A percentile compares a stretch with the other conserved stretches of the same genome.
Evolutionary conservation across 2,888 invertebrate species (phyloP).

Genomic region (Netelia fuscicornis): DNA sequence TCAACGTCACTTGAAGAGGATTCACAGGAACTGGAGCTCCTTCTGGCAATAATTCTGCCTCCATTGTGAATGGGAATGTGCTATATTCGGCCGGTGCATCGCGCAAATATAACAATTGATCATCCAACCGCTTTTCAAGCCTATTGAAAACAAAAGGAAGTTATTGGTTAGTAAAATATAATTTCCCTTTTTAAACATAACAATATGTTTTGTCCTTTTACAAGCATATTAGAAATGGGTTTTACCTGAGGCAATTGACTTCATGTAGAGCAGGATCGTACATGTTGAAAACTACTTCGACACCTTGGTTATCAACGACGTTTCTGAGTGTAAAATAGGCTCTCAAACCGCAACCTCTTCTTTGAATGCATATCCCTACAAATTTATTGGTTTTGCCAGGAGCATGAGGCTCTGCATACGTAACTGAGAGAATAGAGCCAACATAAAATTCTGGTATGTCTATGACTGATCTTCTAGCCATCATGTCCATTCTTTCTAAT

Average conservation of each 20-base stretch:
- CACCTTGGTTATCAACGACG: slow-evolving; percentile 95
- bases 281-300: slow-evolving; percentile 91
- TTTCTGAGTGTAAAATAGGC: slow-evolving; percentile 96
- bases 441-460: slow-evolving; percentile 99
- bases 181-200: slow-evolving; percentile 10
- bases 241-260: slow-evolving; percentile 92
- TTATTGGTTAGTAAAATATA: background rate
- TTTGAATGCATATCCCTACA: slow-evolving; percentile 97
- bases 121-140: slow-evolving; percentile 97
- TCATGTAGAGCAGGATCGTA: slow-evolving; percentile 97
- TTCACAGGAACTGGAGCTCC: slow-evolving; percentile 93
- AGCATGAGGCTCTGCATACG: slow-evolving; percentile 93
- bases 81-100: slow-evolving; percentile 97
- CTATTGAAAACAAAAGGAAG: slow-evolving; percentile 78
- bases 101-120: slow-evolving; percentile 93
- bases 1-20: slow-evolving; percentile 88
- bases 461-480: slow-evolving; percentile 91
- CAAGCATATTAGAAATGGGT: background rate
- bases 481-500: slow-evolving; percentile 96
- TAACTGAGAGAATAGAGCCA: slow-evolving; percentile 95
- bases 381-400: slow-evolving; percentile 94
- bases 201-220: background rate
- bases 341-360: slow-evolving; percentile 92
- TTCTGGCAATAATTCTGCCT: slow-evolving; percentile 91
- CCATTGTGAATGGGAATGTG: slow-evolving; percentile 97